Percentiles rank a stretch among this genome's conserved stretches.
Evolutionary conservation across 2,888 invertebrate species (phyloP).

Genomic region (Ypsolopha scabrella): DNA sequence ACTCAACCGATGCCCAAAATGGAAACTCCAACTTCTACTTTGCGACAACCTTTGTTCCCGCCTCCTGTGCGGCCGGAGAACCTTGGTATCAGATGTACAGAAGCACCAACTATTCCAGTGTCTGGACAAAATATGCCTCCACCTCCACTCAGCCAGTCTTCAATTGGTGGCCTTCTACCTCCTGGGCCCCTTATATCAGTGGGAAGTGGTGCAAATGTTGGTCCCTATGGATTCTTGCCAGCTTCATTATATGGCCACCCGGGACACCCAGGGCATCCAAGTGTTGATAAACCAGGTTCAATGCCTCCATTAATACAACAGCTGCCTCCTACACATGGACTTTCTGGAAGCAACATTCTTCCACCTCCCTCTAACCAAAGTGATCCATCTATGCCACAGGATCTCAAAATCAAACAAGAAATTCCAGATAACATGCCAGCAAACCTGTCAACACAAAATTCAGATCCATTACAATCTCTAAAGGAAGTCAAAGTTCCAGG

Average conservation of each 20-base stretch:
- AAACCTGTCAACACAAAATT: slow-evolving; percentile 60
- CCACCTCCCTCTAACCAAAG: slow-evolving; percentile 39
- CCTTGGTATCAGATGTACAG: slow-evolving; percentile 46
- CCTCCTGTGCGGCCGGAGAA: slow-evolving; percentile 52
- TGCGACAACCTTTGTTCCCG: slow-evolving; percentile 45
- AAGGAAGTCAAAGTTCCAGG: slow-evolving; percentile 86
- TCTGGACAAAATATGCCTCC: slow-evolving; percentile 55
- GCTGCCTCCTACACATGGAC: slow-evolving; percentile 41
- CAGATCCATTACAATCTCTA: slow-evolving; percentile 81
- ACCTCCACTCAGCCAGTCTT: slow-evolving; percentile 63
- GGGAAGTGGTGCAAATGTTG: slow-evolving; percentile 66
- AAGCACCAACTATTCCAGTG: slow-evolving; percentile 38
- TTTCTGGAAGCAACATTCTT: slow-evolving; percentile 38
- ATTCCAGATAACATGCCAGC: slow-evolving; percentile 63
- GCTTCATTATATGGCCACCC: slow-evolving; percentile 44
- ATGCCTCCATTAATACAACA: slow-evolving; percentile 53
- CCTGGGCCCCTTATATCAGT: slow-evolving; percentile 72
- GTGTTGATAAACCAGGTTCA: slow-evolving; percentile 20
- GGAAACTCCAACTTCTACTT: slow-evolving; percentile 32
- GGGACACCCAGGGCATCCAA: slow-evolving; percentile 30
- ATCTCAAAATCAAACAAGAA: slow-evolving; percentile 68
- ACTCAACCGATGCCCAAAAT: slow-evolving; percentile 46
- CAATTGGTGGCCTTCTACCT: slow-evolving; percentile 67
- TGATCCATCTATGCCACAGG: slow-evolving; percentile 61
- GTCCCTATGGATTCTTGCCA: slow-evolving; percentile 74